Conservation (phyloP, 1,140 invertebrate species). For the Triops longicaudatus region DNA sequence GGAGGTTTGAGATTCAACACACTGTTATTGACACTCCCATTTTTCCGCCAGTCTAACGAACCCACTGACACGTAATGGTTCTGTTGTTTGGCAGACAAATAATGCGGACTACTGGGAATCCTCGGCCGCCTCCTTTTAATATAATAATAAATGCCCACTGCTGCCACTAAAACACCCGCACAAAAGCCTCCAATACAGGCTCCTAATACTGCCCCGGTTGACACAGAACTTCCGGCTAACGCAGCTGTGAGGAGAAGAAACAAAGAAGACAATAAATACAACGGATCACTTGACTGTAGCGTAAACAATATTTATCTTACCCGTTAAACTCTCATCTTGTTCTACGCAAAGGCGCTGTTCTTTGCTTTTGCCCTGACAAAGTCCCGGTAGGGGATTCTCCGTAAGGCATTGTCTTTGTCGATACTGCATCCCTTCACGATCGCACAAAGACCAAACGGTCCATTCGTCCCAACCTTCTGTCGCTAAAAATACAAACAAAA, state of each 20-base stretch:
- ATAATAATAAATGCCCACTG: slow-evolving; percentile 41
- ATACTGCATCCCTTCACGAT: slow-evolving; percentile 52
- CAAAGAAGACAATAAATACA: slow-evolving; percentile 17
- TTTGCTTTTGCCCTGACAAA: slow-evolving; percentile 54
- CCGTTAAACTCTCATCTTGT: background rate
- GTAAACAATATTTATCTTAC: background rate
- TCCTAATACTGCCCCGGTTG: slow-evolving; percentile 48
- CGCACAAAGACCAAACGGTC: slow-evolving; percentile 61
- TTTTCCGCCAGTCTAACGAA: slow-evolving; percentile 43
- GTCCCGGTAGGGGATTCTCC: slow-evolving; percentile 42
- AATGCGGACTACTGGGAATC: slow-evolving; percentile 61
- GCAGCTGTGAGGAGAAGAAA: slow-evolving; percentile 19
- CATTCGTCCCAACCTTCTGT: slow-evolving; percentile 54
- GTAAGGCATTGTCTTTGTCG: slow-evolving; percentile 52
- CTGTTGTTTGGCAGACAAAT: slow-evolving; percentile 65
- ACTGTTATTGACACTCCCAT: slow-evolving; percentile 10
- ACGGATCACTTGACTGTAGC: background rate
- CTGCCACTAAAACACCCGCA: slow-evolving; percentile 40
- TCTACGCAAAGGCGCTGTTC: slow-evolving; percentile 54
- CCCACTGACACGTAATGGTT: slow-evolving; percentile 69
- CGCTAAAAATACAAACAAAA: slow-evolving; percentile 38
- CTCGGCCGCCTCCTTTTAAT: slow-evolving; percentile 40
- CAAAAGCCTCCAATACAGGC: slow-evolving; percentile 46
- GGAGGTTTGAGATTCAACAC: slow-evolving; percentile 25
- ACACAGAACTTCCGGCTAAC: slow-evolving; percentile 25